Conservation (phyloP, 2,888 invertebrate genomes). For the Drosophila infuscata region DNA sequence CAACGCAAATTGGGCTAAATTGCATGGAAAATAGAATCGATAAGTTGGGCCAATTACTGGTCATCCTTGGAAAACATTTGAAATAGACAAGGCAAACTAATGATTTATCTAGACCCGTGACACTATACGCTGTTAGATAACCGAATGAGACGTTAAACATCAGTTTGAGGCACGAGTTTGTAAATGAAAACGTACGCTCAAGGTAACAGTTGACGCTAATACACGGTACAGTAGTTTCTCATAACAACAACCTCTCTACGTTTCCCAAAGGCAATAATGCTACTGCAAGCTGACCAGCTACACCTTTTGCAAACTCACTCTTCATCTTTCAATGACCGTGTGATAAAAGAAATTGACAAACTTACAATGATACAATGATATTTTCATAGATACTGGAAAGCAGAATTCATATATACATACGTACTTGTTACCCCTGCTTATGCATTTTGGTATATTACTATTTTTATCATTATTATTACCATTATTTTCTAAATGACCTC, state of each 20-base stretch:
- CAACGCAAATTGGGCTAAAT: conserved; percentile 8
- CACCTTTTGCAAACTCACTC: neutral
- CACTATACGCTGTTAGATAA: neutral
- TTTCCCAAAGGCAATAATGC: neutral
- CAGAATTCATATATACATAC: neutral
- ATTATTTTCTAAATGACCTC: too few relatives aligned
- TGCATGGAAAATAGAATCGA: conserved; percentile 13
- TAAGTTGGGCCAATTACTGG: conserved; percentile 1
- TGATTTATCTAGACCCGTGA: conserved; percentile 14
- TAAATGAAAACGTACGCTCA: conserved; percentile 67
- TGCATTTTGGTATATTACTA: neutral
- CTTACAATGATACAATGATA: neutral
- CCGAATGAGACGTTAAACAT: neutral
- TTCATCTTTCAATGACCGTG: neutral
- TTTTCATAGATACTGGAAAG: neutral
- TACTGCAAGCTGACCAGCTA: neutral
- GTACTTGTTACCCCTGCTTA: neutral
- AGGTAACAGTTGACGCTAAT: conserved; percentile 57
- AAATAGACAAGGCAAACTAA: neutral
- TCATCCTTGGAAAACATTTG: conserved; percentile 1
- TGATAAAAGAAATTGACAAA: neutral
- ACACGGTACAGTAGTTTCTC: conserved; percentile 12
- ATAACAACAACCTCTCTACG: neutral
- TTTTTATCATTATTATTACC: neutral
- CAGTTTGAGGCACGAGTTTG: conserved; percentile 57